These are phyloP conservation scores for Pandemis corylana DNA, from an alignment of 2,888 invertebrate species.

Conservation along the genomic window DNA sequence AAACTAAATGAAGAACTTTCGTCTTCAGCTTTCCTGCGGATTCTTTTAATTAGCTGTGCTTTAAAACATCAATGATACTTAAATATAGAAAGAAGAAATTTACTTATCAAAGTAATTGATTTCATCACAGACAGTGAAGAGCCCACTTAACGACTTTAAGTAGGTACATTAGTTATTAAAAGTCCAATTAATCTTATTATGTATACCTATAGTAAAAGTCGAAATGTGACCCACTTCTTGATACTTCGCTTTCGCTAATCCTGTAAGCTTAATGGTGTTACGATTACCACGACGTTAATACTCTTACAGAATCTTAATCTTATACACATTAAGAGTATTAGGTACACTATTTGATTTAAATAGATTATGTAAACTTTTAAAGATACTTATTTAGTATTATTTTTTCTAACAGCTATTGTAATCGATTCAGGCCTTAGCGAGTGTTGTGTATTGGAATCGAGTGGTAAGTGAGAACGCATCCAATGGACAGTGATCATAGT, in stretches of 20 bases:
- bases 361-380: background rate
- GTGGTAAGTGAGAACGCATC: too few species aligned
- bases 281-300: constrained; percentile 28
- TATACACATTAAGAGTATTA: constrained; percentile 1
- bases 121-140: constrained; percentile 3
- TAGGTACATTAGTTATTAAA: constrained; percentile 33
- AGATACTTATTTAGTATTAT: background rate
- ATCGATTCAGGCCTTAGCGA: too few species aligned
- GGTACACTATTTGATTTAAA: background rate
- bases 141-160: constrained; percentile 28
- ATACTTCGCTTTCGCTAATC: constrained; percentile 37
- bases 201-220: constrained; percentile 33
- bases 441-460: too few species aligned
- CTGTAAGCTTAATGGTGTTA: constrained; percentile 37
- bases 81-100: too few species aligned
- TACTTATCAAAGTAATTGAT: too few species aligned
- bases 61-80: background rate
- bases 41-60: background rate
- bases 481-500: too few species aligned
- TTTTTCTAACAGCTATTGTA: too few species aligned
- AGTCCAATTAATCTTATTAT: constrained; percentile 41
- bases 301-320: constrained; percentile 31
- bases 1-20: too few species aligned
- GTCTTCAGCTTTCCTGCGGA: background rate
- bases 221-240: constrained; percentile 33